phyloP scores from a whole-genome alignment of 2,797 vertebrate genomes.

The Cryptoblepharus egeriae region DNA sequence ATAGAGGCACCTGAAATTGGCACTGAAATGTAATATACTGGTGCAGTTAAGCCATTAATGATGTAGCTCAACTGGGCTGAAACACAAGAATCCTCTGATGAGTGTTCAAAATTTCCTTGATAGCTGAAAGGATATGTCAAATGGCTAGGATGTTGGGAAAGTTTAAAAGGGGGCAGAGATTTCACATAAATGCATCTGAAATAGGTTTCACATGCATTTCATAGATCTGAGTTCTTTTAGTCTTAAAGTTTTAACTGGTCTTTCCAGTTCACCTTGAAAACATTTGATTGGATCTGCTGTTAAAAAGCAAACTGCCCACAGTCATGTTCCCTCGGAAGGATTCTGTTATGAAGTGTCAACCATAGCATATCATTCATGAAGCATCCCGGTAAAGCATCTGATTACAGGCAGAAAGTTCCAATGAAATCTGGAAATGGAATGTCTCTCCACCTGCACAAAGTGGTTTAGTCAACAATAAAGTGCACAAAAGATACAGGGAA shows the following conservation, averaged over 20 bases:
- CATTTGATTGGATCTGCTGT: constrained; percentile 44
- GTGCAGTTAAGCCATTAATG: constrained; percentile 4
- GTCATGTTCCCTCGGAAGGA: constrained; percentile 63
- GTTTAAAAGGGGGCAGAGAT: constrained; percentile 32
- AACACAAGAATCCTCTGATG: not conserved
- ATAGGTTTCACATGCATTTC: constrained; percentile 8
- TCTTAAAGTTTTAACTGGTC: constrained; percentile 52
- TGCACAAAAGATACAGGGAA: constrained; percentile 96
- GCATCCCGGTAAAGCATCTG: constrained; percentile 50
- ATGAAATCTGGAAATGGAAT: constrained; percentile 58
- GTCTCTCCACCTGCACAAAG: constrained; percentile 61
- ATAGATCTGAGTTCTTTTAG: constrained; percentile 22
- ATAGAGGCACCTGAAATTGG: not conserved
- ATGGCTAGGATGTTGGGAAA: not conserved
- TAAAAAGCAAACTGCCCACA: constrained; percentile 60
- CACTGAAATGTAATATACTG: constrained; percentile 2
- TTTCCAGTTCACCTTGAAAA: constrained; percentile 71
- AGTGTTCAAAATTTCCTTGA: constrained; percentile 18
- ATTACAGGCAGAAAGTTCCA: constrained; percentile 46
- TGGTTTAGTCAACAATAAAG: constrained; percentile 89
- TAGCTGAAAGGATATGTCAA: constrained; percentile 42
- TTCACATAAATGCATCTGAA: constrained; percentile 31
- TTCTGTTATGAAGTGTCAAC: constrained; percentile 36
- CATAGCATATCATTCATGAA: constrained; percentile 52
- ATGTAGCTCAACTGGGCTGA: not conserved